Evolutionary conservation across 2,113 vertebrate species (phyloP).

Genomic region (Motacilla alba): DNA sequence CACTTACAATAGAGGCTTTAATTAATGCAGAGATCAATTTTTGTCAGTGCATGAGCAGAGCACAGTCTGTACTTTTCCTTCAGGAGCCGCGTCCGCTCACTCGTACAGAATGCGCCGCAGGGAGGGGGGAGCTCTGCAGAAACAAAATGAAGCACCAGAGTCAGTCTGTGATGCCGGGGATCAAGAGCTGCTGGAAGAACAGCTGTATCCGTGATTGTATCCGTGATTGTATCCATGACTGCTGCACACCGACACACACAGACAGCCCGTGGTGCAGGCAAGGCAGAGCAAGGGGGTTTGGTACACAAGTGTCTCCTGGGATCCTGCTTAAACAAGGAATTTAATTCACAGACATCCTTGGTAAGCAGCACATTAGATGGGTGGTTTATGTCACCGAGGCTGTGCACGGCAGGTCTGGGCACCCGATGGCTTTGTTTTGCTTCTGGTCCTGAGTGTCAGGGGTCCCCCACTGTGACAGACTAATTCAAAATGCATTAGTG

Average conservation of each 20-base stretch:
- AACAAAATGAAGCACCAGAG: neutral
- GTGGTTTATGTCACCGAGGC: neutral
- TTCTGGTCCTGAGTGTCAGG: neutral
- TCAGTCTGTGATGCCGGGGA: fast-evolving
- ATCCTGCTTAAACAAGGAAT: neutral
- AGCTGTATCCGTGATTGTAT: neutral
- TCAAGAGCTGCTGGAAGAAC: neutral
- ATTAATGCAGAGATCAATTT: constrained; percentile 69
- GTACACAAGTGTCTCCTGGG: neutral
- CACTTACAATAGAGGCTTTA: constrained; percentile 61
- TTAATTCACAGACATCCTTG: neutral
- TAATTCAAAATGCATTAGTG: constrained; percentile 7
- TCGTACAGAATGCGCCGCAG: neutral
- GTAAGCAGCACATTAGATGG: neutral
- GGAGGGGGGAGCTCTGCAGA: constrained; percentile 14
- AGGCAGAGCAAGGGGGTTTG: neutral
- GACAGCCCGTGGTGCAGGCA: neutral
- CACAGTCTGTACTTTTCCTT: constrained; percentile 62
- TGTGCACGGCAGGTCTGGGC: neutral
- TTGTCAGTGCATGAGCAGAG: constrained; percentile 48
- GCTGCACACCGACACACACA: fast-evolving
- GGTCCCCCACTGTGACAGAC: neutral
- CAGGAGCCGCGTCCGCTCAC: neutral
- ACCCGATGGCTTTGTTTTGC: constrained; percentile 1
- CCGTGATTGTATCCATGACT: neutral